Evolutionary conservation across 2,888 invertebrate genomes (phyloP).

Genomic region (Caenorhabditis imperialis): DNA sequence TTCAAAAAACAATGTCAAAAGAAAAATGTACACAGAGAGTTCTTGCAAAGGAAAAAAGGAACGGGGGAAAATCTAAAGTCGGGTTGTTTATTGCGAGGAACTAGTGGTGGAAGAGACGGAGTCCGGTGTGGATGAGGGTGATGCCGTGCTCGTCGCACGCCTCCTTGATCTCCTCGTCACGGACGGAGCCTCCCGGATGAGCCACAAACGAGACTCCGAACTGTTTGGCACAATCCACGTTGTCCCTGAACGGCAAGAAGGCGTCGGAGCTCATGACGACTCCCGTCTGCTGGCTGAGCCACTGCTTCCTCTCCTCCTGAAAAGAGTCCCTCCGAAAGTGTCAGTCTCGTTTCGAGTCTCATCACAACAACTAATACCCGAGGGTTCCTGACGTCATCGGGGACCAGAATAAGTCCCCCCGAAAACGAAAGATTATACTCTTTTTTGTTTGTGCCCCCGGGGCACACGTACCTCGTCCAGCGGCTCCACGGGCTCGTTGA

Average conservation of each 20-base stretch:
- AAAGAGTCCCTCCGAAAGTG: constrained; percentile 20
- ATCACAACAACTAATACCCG: constrained; percentile 40
- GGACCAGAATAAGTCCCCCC: neutral
- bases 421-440: constrained; percentile 28
- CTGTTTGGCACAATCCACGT: constrained; percentile 85
- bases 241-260: constrained; percentile 98
- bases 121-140: constrained; percentile 88
- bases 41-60: constrained; percentile 6
- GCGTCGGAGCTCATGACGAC: constrained; percentile 92
- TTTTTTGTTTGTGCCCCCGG: constrained; percentile 28
- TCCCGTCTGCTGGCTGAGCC: constrained; percentile 82
- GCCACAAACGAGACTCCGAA: constrained; percentile 94
- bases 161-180: constrained; percentile 89
- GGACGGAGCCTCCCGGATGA: constrained; percentile 93
- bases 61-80: no score
- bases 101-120: constrained; percentile 88
- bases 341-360: constrained; percentile 4
- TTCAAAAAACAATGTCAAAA: constrained; percentile 9
- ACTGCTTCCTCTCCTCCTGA: constrained; percentile 78
- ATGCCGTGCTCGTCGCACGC: constrained; percentile 94
- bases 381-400: constrained; percentile 27
- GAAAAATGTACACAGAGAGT: constrained; percentile 40
- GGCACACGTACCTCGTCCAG: constrained; percentile 70
- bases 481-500: constrained; percentile 75
- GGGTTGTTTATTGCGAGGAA: neutral